Evolutionary conservation across 37 sponge, comb jelly and placozoan genomes (phyloP), one percentile per base, ranked within the genome.

Genomic region (Halisarca cf. caerulea): DNA sequence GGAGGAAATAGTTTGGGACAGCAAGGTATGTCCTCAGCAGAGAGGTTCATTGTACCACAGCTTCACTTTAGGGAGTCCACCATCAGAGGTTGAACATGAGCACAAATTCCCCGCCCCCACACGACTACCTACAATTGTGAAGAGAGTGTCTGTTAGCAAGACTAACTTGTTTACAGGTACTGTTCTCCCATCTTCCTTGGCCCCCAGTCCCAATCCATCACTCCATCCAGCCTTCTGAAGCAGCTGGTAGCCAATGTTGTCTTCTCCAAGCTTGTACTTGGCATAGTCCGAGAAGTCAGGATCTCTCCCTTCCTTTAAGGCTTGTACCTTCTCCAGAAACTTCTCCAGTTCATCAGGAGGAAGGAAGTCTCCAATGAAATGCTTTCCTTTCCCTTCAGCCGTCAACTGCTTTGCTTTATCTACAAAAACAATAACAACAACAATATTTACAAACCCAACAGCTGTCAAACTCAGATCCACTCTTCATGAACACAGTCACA

Each of bases 141-240:
- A 27, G 60, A 27, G 60, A 27, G 6, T 59, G 60, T 59, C 25
- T 59, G 60, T 59, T 32, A 35, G 37, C 8, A 23, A 53, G 32
- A 18, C 92, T 87, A 11, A 97, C 98, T 94, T 94, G 84, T 98
- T 94, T 47, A 98, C 85, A 3, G 99, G 99, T 34, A 84, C 88
- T 1, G 57, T 83, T 37, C 96, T 98, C 15, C 99, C 99, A 4
- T 89, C 86, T 55, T 89, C 89, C 68, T 89, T 80, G 2, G 92
- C 54, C 9, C 99, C 99, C 25, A 99, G 88, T 14, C 99, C 99
- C 7, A 38, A 60, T 6, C 99, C 99, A 79, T 99, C 97, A 36
- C 72, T 89, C 99, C 99, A 99, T 2, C 99, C 99, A 54, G 99
- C 93, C 54, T 88, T 91, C 90, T 94, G 91, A 55, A 99, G 88